Conservation (phyloP, 2,888 invertebrate genomes). For the Colletes collaris region DNA sequence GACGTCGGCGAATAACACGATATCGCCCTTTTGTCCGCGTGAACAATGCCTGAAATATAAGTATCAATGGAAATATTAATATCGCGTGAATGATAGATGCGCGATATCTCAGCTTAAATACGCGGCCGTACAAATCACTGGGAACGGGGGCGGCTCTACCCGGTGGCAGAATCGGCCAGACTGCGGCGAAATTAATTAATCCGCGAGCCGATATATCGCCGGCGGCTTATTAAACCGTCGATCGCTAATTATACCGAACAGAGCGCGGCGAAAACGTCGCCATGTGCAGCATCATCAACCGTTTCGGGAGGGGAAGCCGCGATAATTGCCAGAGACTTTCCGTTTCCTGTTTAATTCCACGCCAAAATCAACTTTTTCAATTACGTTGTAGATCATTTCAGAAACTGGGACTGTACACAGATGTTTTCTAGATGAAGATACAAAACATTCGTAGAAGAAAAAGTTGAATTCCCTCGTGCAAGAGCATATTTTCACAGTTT, state of each 20-base stretch:
- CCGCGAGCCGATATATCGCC: conserved; percentile 52
- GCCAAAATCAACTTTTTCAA: neutral
- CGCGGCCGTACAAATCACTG: conserved; percentile 28
- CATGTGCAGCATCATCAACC: conserved; percentile 53
- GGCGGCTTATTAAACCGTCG: conserved; percentile 67
- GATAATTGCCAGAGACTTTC: conserved; percentile 6
- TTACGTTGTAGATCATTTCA: no score
- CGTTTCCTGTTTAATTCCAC: conserved; percentile 11
- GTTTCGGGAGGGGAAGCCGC: conserved; percentile 20
- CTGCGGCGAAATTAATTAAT: conserved; percentile 66
- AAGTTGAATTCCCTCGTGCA: no score
- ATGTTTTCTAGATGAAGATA: no score
- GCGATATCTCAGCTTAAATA: conserved; percentile 51
- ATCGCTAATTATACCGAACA: conserved; percentile 71
- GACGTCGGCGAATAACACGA: conserved; percentile 35
- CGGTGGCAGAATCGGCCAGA: conserved; percentile 30
- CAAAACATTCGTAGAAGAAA: no score
- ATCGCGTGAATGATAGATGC: conserved; percentile 27
- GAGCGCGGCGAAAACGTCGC: conserved; percentile 47
- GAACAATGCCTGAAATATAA: conserved; percentile 47
- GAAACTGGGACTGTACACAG: no score
- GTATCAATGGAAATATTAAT: conserved; percentile 42
- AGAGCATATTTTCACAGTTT: no score
- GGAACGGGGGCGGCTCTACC: neutral
- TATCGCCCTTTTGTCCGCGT: conserved; percentile 26